phyloP scores from a whole-genome alignment of 2,888 invertebrate species.

The Thalpophila matura region DNA sequence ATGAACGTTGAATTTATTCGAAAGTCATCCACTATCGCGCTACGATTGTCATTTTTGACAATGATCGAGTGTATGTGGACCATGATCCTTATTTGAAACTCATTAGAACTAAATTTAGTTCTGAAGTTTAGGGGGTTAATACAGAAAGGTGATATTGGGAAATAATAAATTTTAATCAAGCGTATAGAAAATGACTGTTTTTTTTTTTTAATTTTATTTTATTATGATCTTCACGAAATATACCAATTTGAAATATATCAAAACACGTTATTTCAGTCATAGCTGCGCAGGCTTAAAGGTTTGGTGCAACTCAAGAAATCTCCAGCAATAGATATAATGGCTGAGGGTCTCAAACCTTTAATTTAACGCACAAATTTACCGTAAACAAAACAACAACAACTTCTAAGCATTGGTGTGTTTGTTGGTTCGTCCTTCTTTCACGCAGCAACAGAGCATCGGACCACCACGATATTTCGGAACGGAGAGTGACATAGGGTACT shows the following conservation, averaged over 20 bases:
- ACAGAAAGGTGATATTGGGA: conserved; percentile 18
- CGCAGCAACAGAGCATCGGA: too few species aligned
- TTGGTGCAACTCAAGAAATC: too few species aligned
- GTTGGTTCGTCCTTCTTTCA: too few species aligned
- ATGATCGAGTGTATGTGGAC: conserved; percentile 55
- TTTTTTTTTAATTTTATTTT: neutral
- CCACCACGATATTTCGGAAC: too few species aligned
- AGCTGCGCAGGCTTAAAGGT: too few species aligned
- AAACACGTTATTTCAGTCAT: too few species aligned
- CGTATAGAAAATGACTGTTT: neutral
- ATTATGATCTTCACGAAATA: neutral
- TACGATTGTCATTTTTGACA: conserved; percentile 62
- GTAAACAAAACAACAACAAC: neutral
- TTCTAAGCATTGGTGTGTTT: neutral
- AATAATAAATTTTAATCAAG: conserved; percentile 1
- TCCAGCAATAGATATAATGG: too few species aligned
- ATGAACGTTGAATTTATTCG: conserved; percentile 76
- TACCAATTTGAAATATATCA: too few species aligned
- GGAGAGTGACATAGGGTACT: too few species aligned
- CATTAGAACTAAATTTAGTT: conserved; percentile 41
- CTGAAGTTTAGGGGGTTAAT: conserved; percentile 12
- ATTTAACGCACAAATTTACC: neutral
- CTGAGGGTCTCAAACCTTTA: too few species aligned
- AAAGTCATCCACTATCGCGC: conserved; percentile 75
- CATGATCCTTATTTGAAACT: conserved; percentile 51